A percentile compares a stretch with the other conserved stretches of the same genome.
phyloP scores from a whole-genome alignment of 2,888 invertebrate species.

The Keiferia lycopersicella region DNA sequence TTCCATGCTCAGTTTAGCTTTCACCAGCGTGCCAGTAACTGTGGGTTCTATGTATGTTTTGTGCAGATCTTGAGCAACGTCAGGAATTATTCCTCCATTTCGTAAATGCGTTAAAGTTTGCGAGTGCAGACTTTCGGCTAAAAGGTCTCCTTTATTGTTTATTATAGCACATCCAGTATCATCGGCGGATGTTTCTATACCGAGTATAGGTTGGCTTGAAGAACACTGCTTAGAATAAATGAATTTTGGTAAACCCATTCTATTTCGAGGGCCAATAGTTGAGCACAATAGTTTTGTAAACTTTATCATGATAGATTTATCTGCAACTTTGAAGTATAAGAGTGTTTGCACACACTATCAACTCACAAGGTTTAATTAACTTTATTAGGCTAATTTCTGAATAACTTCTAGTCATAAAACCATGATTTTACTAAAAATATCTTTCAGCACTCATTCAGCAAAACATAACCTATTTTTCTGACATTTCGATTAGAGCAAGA shows the following conservation, averaged over 20 bases:
- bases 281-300: constrained; percentile 11
- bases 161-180: constrained; percentile 97
- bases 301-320: constrained; percentile 22
- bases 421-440: background rate
- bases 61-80: constrained; percentile 92
- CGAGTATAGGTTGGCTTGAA: constrained; percentile 80
- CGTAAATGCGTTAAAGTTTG: constrained; percentile 88
- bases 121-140: constrained; percentile 91
- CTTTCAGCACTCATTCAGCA: background rate
- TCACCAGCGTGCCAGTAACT: constrained; percentile 84
- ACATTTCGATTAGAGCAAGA: background rate
- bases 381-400: too few species aligned
- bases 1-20: constrained; percentile 82
- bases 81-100: constrained; percentile 95
- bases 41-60: constrained; percentile 87
- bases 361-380: too few species aligned
- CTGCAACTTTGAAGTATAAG: background rate
- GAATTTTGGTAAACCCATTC: background rate
- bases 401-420: background rate
- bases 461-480: constrained; percentile 1
- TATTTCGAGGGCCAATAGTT: constrained; percentile 1
- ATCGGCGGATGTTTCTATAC: constrained; percentile 99
- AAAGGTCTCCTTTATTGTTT: constrained; percentile 85
- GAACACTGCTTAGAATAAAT: background rate
- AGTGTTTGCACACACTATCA: too few species aligned